Base-by-base conservation (phyloP, 2,797 vertebrate species). In the Crocidura indochinensis region DNA sequence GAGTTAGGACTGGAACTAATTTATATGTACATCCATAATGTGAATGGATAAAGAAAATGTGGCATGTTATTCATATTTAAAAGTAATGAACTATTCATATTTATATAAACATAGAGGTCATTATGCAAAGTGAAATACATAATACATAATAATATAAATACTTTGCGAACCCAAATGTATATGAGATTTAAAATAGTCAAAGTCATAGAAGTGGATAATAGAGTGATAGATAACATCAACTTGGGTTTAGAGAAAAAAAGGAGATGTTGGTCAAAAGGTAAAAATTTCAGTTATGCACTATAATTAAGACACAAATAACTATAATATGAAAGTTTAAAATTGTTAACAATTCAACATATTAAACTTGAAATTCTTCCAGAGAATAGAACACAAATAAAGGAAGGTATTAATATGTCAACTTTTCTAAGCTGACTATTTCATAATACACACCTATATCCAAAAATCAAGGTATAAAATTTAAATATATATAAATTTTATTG, bases 401-500 rank as follows among this genome's bases (percentile, higher is more conserved):
- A 87, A 17, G 44, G 81, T 62, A 91, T n/a, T 11, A 68, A 49
- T 69, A 81, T 46, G 51, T 82, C 71, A 77, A 46, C 73, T 77
- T 72, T 29, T 64, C 22, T 56, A 53, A 64, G 67, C 6, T 53
- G 7, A 77, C 88, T 77, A 72, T 77, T 83, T 83, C 20, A 77
- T 56, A 60, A 77, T 56, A n/a, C 24, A 72, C 27, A 77, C 8
- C 71, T 65, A 90, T 69, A 83, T 72, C 46, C 71, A 78, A 92
- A 83, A 11, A 29, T 65, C 47, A 83, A 53, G 44, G 27, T 29
- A 83, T 72, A 77, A 83, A 76, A 29, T 51, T 88, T 77, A 83
- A 81, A 87, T 68, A 72, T 56, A 65, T 53, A 72, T 8, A 83
- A 76, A 67, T 87, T 90, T 56, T 74, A 74, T 67, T 88, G 51